phyloP scores from a whole-genome alignment of 2,888 invertebrate genomes.

The Caenorhabditis panamensis region DNA sequence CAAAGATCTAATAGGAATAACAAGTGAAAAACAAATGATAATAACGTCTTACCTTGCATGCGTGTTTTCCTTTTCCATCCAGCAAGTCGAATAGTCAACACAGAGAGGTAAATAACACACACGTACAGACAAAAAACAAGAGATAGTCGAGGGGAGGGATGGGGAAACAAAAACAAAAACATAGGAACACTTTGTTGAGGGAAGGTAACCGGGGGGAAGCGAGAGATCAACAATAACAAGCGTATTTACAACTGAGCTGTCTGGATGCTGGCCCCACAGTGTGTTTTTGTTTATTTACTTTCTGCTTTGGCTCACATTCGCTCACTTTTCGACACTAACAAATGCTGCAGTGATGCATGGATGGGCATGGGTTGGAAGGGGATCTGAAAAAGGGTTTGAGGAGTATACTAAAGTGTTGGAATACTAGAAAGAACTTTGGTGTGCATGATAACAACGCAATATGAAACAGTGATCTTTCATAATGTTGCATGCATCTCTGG shows the following conservation, averaged over 20 bases:
- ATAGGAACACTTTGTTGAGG: slow-evolving; percentile 1
- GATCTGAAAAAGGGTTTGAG: too few species aligned
- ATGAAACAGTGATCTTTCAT: too few species aligned
- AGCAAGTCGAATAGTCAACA: neutral
- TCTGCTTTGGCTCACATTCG: neutral
- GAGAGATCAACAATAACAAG: slow-evolving; percentile 33
- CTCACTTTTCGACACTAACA: slow-evolving; percentile 8
- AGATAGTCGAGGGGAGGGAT: neutral
- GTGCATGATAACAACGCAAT: too few species aligned
- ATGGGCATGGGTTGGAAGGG: too few species aligned
- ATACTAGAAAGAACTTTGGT: too few species aligned
- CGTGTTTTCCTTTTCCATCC: too few species aligned
- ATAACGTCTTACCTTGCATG: too few species aligned
- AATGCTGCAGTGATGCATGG: neutral
- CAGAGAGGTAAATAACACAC: neutral
- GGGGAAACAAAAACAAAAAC: slow-evolving; percentile 26
- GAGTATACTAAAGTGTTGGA: too few species aligned
- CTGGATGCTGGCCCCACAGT: slow-evolving; percentile 17
- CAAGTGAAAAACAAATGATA: too few species aligned
- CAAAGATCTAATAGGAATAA: too few species aligned
- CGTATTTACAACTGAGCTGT: slow-evolving; percentile 17
- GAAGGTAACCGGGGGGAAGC: neutral
- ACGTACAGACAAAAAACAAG: neutral
- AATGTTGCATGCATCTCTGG: too few species aligned
- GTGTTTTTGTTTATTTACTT: slow-evolving; percentile 50